Conservation (phyloP, 35 echinoderm and acorn worm species). For the Lytechinus variegatus region DNA sequence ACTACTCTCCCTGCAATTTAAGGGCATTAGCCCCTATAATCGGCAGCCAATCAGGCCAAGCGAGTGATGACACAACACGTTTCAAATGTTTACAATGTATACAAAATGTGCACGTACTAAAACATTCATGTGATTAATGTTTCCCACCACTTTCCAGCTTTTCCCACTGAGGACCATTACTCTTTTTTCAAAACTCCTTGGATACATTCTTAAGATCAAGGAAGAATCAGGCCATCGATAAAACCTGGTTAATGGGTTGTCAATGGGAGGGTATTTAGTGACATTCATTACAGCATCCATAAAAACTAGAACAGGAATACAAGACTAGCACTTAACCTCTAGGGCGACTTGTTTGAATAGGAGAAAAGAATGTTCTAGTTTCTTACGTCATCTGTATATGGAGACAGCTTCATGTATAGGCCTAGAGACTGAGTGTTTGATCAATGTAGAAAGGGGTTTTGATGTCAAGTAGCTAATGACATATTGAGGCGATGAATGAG, state of each 20-base stretch:
- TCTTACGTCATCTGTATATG: not conserved
- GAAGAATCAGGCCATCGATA: not conserved
- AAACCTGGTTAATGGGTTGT: not conserved
- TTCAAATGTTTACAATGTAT: no score
- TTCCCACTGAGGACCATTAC: no score
- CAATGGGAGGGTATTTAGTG: not conserved
- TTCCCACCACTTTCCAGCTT: no score
- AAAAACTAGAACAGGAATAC: not conserved
- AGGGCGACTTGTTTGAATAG: not conserved
- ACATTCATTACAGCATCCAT: not conserved
- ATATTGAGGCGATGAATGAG: not conserved
- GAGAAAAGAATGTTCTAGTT: not conserved
- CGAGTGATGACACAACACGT: no score
- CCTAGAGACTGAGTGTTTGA: not conserved
- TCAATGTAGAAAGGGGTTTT: not conserved
- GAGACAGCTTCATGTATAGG: not conserved
- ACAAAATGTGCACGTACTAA: no score
- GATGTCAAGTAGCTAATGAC: not conserved
- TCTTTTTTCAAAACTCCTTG: not conserved
- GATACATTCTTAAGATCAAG: not conserved
- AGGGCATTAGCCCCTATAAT: no score
- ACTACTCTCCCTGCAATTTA: no score
- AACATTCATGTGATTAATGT: no score
- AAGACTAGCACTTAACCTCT: not conserved
- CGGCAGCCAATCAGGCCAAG: no score